phyloP scores from a whole-genome alignment of 1,140 invertebrate species.

The Drosophila guanche region DNA sequence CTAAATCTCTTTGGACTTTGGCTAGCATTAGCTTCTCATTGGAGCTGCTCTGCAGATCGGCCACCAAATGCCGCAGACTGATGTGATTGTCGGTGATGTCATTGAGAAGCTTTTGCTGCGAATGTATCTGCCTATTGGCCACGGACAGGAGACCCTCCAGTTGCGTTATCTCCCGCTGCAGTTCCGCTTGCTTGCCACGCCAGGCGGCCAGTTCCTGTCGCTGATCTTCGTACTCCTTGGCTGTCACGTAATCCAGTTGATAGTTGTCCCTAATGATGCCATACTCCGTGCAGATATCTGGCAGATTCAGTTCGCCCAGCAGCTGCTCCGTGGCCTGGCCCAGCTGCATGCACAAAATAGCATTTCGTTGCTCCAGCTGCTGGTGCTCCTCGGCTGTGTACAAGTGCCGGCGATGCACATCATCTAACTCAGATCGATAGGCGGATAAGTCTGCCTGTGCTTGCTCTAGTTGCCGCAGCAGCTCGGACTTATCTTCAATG shows the following conservation, averaged over 20 bases:
- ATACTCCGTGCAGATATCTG: conserved; percentile 65
- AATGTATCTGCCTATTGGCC: conserved; percentile 80
- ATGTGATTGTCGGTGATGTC: conserved; percentile 82
- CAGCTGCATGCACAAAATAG: conserved; percentile 63
- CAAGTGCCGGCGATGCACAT: conserved; percentile 7
- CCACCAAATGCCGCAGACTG: conserved; percentile 76
- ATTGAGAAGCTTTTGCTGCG: conserved; percentile 76
- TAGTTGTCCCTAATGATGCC: conserved; percentile 75
- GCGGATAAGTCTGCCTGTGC: conserved; percentile 24
- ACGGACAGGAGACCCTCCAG: conserved; percentile 82
- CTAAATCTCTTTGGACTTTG: conserved; percentile 75
- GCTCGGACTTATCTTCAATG: conserved; percentile 51
- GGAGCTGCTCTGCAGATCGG: conserved; percentile 76
- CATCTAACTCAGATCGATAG: conserved; percentile 21
- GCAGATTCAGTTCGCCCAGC: conserved; percentile 49
- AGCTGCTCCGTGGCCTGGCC: conserved; percentile 59
- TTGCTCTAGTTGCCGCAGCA: conserved; percentile 25
- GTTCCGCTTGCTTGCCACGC: conserved; percentile 50
- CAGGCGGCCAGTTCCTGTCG: conserved; percentile 47
- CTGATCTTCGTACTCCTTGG: conserved; percentile 62
- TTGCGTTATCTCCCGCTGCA: conserved; percentile 82
- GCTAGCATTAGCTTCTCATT: conserved; percentile 76
- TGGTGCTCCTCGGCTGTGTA: conserved; percentile 67
- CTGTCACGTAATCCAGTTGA: conserved; percentile 68
- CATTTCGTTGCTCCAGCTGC: conserved; percentile 58